A percentile compares a stretch with the other conserved stretches of the same genome.
Conservation (phyloP, 2,113 vertebrate genomes). For the Mastomys coucha region DNA sequence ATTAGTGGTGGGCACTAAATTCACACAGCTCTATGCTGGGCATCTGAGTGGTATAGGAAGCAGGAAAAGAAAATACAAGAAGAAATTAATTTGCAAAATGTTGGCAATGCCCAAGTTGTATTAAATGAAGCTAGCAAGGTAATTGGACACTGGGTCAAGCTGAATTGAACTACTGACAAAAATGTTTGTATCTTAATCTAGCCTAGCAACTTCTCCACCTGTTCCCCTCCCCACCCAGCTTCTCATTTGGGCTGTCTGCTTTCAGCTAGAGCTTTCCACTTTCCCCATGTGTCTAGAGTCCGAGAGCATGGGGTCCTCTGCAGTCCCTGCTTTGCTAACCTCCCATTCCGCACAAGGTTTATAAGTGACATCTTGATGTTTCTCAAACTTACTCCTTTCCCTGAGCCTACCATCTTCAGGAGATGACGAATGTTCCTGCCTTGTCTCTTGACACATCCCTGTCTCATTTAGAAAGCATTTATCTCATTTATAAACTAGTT, state of each 20-base stretch:
- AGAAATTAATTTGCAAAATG: neutral
- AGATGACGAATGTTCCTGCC: neutral
- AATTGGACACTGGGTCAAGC: neutral
- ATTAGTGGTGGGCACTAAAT: neutral
- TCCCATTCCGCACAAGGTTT: neutral
- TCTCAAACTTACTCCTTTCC: neutral
- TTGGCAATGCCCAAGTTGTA: neutral
- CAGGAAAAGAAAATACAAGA: slow-evolving; percentile 6
- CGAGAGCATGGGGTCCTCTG: neutral
- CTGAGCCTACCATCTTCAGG: neutral
- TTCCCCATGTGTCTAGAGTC: neutral
- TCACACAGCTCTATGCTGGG: neutral
- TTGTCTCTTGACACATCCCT: neutral
- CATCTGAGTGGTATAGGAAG: neutral
- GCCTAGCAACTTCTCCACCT: neutral
- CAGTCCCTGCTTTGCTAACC: neutral
- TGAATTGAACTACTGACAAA: neutral
- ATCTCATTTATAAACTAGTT: neutral
- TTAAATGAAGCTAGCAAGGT: neutral
- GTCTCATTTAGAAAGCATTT: neutral
- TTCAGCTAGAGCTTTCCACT: neutral
- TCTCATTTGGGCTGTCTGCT: neutral
- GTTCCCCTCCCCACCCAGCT: neutral
- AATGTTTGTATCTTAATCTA: neutral
- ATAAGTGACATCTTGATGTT: neutral